Evolutionary conservation across 2,888 invertebrate species (phyloP).

Genomic region (Trachelus stipa): DNA sequence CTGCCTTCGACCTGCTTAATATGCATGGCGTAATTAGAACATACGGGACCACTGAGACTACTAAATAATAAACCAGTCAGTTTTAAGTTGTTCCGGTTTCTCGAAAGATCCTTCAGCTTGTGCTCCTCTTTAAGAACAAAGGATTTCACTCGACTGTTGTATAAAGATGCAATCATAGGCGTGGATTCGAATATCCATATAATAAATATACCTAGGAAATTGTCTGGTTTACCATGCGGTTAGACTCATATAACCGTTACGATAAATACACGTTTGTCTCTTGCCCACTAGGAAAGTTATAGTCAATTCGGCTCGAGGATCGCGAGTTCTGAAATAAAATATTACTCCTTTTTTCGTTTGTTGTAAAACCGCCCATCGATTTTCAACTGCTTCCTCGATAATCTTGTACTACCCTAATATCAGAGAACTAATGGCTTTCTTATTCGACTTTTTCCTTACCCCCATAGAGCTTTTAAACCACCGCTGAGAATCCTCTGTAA

Average conservation of each 20-base stretch:
- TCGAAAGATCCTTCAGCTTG: not conserved
- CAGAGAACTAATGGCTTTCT: not conserved
- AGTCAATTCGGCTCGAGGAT: not conserved
- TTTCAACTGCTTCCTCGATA: not conserved
- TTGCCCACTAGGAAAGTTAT: not conserved
- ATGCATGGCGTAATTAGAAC: conserved; percentile 54
- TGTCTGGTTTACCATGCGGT: not conserved
- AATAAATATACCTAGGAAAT: not conserved
- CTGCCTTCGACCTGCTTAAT: conserved; percentile 52
- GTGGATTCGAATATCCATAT: not conserved
- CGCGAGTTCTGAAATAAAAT: not conserved
- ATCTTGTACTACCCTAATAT: not conserved
- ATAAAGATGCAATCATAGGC: not conserved
- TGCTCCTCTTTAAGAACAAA: not conserved
- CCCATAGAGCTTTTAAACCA: not conserved
- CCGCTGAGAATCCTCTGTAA: not conserved
- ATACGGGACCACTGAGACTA: conserved; percentile 43
- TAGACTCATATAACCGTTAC: not conserved
- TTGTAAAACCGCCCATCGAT: not conserved
- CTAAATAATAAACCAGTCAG: conserved; percentile 49
- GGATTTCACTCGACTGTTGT: not conserved
- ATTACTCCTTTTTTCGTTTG: not conserved
- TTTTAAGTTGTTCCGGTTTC: not conserved
- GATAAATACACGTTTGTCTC: not conserved
- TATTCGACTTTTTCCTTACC: not conserved